Percentiles rank a stretch among this genome's conserved stretches.
phyloP scores from a whole-genome alignment of 2,113 vertebrate genomes.

The Notothenia coriiceps region DNA sequence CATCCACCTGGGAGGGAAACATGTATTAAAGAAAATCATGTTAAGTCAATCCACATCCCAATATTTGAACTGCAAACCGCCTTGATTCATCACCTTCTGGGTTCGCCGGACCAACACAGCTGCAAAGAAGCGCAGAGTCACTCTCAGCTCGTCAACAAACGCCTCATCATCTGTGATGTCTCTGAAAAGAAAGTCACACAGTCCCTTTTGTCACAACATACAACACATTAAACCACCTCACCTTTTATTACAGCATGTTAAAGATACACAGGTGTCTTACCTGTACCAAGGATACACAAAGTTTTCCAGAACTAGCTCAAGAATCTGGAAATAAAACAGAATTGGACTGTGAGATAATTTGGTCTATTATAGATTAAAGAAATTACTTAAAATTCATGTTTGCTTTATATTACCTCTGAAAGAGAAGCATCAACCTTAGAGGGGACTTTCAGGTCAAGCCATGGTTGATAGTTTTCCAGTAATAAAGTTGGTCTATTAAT shows the following conservation, averaged over 20 bases:
- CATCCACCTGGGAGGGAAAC: conserved; percentile 87
- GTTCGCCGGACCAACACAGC: conserved; percentile 93
- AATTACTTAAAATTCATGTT: no score
- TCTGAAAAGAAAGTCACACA: conserved; percentile 78
- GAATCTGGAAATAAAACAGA: conserved; percentile 83
- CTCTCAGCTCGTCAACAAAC: conserved; percentile 94
- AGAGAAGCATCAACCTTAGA: conserved; percentile 97
- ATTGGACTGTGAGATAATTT: background rate
- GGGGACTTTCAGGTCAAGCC: conserved; percentile 93
- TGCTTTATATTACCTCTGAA: conserved; percentile 88
- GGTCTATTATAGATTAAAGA: background rate
- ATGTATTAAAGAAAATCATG: background rate
- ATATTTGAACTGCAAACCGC: background rate
- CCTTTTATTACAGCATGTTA: background rate
- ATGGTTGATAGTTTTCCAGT: conserved; percentile 97
- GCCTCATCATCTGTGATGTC: conserved; percentile 96
- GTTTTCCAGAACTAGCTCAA: conserved; percentile 96
- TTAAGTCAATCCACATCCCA: background rate
- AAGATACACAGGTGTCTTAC: conserved; percentile 77
- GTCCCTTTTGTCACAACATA: conserved; percentile 2
- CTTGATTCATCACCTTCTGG: conserved; percentile 88
- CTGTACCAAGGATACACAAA: conserved; percentile 99
- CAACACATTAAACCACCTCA: background rate
- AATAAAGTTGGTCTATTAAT: conserved; percentile 89
- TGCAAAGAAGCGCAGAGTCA: conserved; percentile 92